A percentile compares a stretch with the other conserved stretches of the same genome.
phyloP scores from a whole-genome alignment of 2,888 invertebrate genomes.

The Megastigmus dorsalis region DNA sequence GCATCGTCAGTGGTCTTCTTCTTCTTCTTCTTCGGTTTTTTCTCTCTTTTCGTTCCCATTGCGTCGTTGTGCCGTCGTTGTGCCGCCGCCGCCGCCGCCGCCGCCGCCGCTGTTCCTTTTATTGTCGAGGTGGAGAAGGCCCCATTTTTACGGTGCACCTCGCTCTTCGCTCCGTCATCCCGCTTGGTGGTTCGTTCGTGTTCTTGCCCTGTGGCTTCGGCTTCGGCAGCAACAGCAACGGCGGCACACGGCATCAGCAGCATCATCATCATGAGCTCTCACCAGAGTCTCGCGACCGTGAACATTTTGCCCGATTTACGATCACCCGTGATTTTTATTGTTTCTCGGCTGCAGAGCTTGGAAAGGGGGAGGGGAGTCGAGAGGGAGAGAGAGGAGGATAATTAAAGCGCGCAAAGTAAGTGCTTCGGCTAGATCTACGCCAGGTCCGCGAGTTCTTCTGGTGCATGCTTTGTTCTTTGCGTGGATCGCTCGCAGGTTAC shows the following conservation, averaged over 20 bases:
- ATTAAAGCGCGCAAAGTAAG: constrained; percentile 23
- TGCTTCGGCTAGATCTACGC: too few relatives aligned
- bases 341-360: neutral
- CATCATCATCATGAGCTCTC: constrained; percentile 7
- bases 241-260: constrained; percentile 12
- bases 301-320: constrained; percentile 46
- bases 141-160: constrained; percentile 33
- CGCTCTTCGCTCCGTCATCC: constrained; percentile 6
- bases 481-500: too few relatives aligned
- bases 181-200: too few relatives aligned
- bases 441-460: too few relatives aligned
- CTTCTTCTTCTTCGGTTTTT: constrained; percentile 18
- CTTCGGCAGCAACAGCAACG: constrained; percentile 19
- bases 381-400: neutral
- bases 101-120: constrained; percentile 1
- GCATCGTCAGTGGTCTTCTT: constrained; percentile 21
- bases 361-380: neutral
- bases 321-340: constrained; percentile 26
- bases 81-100: too few relatives aligned
- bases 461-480: too few relatives aligned
- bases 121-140: constrained; percentile 25
- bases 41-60: neutral
- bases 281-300: constrained; percentile 30
- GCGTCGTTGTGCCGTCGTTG: neutral
- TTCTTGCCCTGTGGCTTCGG: constrained; percentile 3